Conservation (phyloP, 2,113 vertebrate genomes). For the Gorsachius goisagi region DNA sequence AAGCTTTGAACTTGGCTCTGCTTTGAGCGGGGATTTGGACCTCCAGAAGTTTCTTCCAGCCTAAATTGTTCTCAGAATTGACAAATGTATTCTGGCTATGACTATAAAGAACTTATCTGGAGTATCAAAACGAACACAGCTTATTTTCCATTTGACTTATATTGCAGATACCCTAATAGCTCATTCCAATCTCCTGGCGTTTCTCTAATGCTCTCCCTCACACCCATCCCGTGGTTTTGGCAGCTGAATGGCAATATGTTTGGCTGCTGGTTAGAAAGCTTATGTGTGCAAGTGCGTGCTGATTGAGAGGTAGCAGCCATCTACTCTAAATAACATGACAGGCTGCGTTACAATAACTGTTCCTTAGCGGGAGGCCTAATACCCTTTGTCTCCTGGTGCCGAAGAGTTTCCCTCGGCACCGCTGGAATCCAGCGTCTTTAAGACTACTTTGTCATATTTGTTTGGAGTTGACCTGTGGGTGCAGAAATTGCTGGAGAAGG, state of each 20-base stretch:
- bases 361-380: background rate
- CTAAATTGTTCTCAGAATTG: background rate
- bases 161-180: background rate
- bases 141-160: fast-evolving
- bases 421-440: background rate
- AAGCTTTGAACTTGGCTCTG: background rate
- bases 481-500: background rate
- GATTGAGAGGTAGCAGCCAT: background rate
- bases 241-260: background rate
- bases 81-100: fast-evolving
- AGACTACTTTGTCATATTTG: background rate
- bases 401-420: background rate
- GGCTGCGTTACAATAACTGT: background rate
- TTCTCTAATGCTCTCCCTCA: background rate
- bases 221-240: fast-evolving
- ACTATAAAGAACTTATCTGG: background rate
- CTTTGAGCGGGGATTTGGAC: background rate
- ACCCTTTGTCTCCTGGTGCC: background rate
- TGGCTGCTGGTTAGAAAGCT: background rate
- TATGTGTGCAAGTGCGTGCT: fast-evolving
- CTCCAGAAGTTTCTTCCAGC: background rate
- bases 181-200: fast-evolving
- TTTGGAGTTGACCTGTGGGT: background rate
- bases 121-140: background rate
- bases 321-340: background rate